These are phyloP conservation scores for Aldrovandia affinis DNA, from an alignment of 2,797 vertebrate species.

Conservation along the genomic window DNA sequence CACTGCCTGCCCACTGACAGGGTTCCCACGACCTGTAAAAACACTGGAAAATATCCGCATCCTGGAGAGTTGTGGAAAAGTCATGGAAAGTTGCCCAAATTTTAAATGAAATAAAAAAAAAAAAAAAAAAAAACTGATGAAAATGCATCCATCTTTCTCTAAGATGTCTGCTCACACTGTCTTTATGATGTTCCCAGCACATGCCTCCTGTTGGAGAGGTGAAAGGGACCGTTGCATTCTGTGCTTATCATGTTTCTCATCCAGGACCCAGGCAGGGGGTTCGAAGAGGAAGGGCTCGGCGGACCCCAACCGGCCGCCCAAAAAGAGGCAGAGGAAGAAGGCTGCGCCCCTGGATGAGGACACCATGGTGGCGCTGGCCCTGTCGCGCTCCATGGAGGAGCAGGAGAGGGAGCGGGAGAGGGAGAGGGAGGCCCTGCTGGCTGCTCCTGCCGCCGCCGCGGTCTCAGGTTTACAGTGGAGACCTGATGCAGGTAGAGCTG, in stretches of 20 bases:
- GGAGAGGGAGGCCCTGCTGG: slow-evolving; percentile 36
- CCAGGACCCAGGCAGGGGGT: slow-evolving; percentile 57
- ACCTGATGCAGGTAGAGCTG: slow-evolving; percentile 53
- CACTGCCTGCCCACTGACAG: too few species aligned
- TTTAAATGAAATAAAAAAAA: too few species aligned
- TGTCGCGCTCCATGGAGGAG: slow-evolving; percentile 87
- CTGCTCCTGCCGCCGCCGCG: slow-evolving; percentile 21
- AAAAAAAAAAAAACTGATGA: too few species aligned
- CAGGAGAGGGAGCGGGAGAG: slow-evolving; percentile 56
- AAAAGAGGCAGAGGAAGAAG: slow-evolving; percentile 75
- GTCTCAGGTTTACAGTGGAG: slow-evolving; percentile 52
- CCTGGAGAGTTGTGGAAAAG: too few species aligned
- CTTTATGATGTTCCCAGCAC: too few species aligned
- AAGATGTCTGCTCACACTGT: too few species aligned
- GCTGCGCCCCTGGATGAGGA: slow-evolving; percentile 76
- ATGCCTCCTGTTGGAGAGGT: neutral
- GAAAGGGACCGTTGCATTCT: neutral
- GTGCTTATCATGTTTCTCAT: neutral
- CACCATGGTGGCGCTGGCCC: slow-evolving; percentile 85
- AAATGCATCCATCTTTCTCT: too few species aligned
- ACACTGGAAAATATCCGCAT: too few species aligned
- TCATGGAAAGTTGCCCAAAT: too few species aligned
- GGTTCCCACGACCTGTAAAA: too few species aligned
- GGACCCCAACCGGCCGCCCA: slow-evolving; percentile 56
- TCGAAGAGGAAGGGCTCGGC: slow-evolving; percentile 72